Base-by-base conservation (phyloP, 2,113 vertebrate species). In the Aix galericulata region DNA sequence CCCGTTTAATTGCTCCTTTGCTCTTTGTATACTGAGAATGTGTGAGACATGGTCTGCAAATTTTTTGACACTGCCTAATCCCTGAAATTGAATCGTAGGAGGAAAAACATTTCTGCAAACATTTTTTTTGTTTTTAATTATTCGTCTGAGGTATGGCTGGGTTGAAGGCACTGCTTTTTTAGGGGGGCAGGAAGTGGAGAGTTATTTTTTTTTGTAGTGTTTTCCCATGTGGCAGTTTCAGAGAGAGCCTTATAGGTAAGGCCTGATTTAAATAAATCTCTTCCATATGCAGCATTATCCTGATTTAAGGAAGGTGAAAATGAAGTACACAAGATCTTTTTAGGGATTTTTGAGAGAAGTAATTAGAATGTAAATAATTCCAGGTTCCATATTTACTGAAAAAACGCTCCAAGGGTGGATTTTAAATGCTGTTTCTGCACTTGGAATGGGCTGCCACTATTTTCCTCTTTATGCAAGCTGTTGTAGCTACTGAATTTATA, bases 391-490 rank as follows among this genome's bases (percentile, higher is more conserved):
- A 55, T 75, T 94, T 69, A 38, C 44, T 17, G 34, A n/a, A 71
- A 68, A 50, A 2, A 84, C 0, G 2, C 15, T 42, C 18, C 0
- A 0, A 34, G 32, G n/a, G 22, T 82, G 14, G 12, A 11, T 84
- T 90, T 83, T 76, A 76, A 86, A 62, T 81, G 13, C 5, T 27
- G 13, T 46, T 91, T 9, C n/a, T 82, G 9, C 7, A 9, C 17
- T 50, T 76, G 2, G 16, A 91, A 29, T 53, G 29, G 32, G 44
- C 31, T 90, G 29, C 17, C 18, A 7, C 46, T 48, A 9, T 82
- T 85, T 75, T 83, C 52, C 9, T 4, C 40, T 52, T 90, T 52
- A 27, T 36, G 18, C 50, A 55, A 74, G 60, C 90, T 72, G 23
- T 90, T 50, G 52, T 76, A 86, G 31, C 62, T 90, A 31, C 69